phyloP scores from a whole-genome alignment of 2,888 invertebrate species.

The Macaria liturata region DNA sequence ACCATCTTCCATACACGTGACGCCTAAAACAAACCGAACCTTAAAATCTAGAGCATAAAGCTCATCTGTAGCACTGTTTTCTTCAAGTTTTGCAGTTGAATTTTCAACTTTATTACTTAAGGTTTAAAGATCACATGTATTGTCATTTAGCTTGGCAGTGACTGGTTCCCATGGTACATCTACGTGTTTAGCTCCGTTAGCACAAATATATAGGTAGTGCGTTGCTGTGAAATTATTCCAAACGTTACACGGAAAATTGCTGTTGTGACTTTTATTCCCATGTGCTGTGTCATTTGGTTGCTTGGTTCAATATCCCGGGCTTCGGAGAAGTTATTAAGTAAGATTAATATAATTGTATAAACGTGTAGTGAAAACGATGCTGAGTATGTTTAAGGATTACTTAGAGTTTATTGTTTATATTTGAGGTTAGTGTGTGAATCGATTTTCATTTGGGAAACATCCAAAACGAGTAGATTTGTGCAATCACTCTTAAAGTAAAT shows the following conservation, averaged over 20 bases:
- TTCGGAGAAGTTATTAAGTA: conserved; percentile 12
- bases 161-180: conserved; percentile 49
- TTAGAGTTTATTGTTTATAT: too few relatives aligned
- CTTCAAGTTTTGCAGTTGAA: conserved; percentile 7
- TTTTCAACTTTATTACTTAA: conserved; percentile 16
- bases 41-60: conserved; percentile 17
- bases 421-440: too few relatives aligned
- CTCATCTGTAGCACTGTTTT: conserved; percentile 5
- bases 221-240: conserved; percentile 61
- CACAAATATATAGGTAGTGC: conserved; percentile 61
- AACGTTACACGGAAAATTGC: conserved; percentile 70
- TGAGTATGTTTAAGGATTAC: not conserved
- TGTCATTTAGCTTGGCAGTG: conserved; percentile 14
- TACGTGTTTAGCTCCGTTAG: conserved; percentile 69
- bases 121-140: conserved; percentile 14
- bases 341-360: conserved; percentile 11
- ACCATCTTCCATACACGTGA: conserved; percentile 18
- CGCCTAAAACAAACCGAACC: conserved; percentile 20
- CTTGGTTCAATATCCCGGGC: conserved; percentile 24
- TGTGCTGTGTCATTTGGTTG: conserved; percentile 35
- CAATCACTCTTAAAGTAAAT: too few relatives aligned
- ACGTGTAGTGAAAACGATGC: conserved; percentile 1
- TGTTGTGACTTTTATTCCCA: conserved; percentile 63
- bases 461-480: too few relatives aligned
- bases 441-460: too few relatives aligned